Percentiles rank a stretch among this genome's conserved stretches.
Evolutionary conservation across 2,888 invertebrate species (phyloP).

Genomic region (Agrotis ipsilon): DNA sequence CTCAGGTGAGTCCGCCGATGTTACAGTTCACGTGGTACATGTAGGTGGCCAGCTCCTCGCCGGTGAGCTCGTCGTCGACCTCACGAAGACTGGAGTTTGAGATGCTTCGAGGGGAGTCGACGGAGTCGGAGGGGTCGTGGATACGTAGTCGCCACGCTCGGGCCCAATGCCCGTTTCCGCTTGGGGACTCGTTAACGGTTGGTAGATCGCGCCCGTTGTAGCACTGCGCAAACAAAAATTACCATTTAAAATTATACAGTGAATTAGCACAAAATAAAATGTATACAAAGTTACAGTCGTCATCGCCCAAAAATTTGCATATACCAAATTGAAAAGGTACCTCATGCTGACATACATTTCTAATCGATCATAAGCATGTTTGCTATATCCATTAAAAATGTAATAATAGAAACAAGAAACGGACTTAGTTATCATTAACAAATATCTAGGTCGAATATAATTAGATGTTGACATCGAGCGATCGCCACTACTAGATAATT

Average conservation of each 20-base stretch:
- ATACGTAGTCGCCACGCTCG: constrained; percentile 77
- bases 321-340: background rate
- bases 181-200: constrained; percentile 83
- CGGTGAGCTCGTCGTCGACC: constrained; percentile 93
- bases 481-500: background rate
- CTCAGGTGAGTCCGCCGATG: constrained; percentile 86
- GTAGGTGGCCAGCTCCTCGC: constrained; percentile 93
- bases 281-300: constrained; percentile 9
- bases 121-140: constrained; percentile 83
- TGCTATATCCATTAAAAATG: constrained; percentile 23
- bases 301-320: background rate
- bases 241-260: constrained; percentile 10
- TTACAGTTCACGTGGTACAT: constrained; percentile 93
- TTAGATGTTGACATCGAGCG: constrained; percentile 10
- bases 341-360: constrained; percentile 1
- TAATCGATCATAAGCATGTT: constrained; percentile 5
- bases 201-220: constrained; percentile 81
- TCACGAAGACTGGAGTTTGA: constrained; percentile 95
- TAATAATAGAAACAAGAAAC: constrained; percentile 18
- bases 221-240: constrained; percentile 73
- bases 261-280: constrained; percentile 2
- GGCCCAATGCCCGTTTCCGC: constrained; percentile 81
- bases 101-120: constrained; percentile 91
- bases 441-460: constrained; percentile 18
- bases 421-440: background rate